A percentile compares a stretch with the other conserved stretches of the same genome.
Evolutionary conservation across 2,797 vertebrate genomes (phyloP).

Genomic region (Spheniscus humboldti): DNA sequence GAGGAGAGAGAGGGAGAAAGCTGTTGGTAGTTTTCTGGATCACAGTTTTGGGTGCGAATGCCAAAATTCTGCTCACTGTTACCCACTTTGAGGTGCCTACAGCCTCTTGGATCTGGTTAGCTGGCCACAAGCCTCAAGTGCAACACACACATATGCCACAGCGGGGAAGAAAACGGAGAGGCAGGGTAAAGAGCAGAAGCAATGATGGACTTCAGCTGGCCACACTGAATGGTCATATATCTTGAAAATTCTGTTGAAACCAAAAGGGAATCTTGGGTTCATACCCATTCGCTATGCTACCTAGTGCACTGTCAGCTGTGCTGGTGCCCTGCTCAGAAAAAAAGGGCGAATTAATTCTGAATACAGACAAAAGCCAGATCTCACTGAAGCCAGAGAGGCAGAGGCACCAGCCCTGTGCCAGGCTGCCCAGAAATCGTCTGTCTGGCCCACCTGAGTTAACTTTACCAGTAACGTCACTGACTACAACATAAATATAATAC

Average conservation of each 20-base stretch:
- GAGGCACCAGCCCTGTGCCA: background rate
- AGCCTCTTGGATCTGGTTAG: background rate
- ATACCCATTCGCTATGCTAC: accelerated
- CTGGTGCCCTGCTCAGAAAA: background rate
- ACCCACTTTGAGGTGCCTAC: background rate
- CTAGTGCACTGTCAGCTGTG: too few species aligned
- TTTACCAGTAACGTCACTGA: background rate
- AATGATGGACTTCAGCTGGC: background rate
- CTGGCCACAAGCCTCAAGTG: background rate
- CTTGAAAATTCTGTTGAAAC: background rate
- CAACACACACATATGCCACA: accelerated
- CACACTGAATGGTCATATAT: accelerated
- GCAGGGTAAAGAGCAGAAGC: background rate
- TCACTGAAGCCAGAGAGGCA: background rate
- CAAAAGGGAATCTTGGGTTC: background rate
- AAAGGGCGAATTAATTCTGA: background rate
- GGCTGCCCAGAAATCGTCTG: background rate
- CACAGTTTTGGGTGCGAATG: background rate
- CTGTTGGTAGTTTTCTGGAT: background rate
- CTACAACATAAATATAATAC: background rate
- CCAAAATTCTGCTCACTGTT: background rate
- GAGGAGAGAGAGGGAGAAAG: background rate
- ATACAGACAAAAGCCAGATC: background rate
- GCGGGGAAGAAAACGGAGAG: background rate
- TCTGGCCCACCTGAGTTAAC: too few species aligned